Evolutionary conservation across 2,888 invertebrate genomes (phyloP), one percentile per base, ranked within the genome.

Genomic region (Sipha maydis): DNA sequence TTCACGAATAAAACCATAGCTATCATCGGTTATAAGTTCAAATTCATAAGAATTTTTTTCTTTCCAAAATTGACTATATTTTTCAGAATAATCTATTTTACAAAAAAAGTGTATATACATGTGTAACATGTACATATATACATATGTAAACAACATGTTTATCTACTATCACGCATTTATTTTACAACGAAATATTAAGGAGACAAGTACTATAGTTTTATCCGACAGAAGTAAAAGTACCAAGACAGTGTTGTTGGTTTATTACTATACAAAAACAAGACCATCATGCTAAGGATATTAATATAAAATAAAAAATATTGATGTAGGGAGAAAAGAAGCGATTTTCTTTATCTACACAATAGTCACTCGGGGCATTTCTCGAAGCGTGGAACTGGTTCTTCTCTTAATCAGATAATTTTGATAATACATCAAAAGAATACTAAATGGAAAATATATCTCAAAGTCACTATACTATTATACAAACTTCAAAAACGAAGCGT

Each of bases 171-270:
- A 38, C 38, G 7, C 38, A 38, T 38, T n/a, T n/a, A n/a, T n/a
- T n/a, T n/a, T n/a, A n/a, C n/a, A n/a, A n/a, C n/a, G n/a, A n/a
- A n/a, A n/a, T n/a, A n/a, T n/a, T n/a, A 17, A 67, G 17, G 28
- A 82, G 82, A 83, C 71, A 83, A 83, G 48, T 31, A 21, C 48
- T 48, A 14, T 7, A 28, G 25, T 75, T 75, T 75, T 56, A 75
- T 83, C 19, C 54, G 9, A 56, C 17, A 8, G 73, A 54, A 41
- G 31, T 79, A 61, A 79, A 25, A 61, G n/a, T 38, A 73, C 31
- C 34, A n/a, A 75, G 73, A 83, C 73, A 83, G 83, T 54, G 73
- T 83, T 75, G 19, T 54, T 69, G 83, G 56, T 21, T 38, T 83
- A n/a, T n/a, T n/a, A n/a, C n/a, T n/a, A n/a, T n/a, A n/a, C n/a